phyloP scores from a whole-genome alignment of 2,888 invertebrate genomes.

The Drosophila cracens region DNA sequence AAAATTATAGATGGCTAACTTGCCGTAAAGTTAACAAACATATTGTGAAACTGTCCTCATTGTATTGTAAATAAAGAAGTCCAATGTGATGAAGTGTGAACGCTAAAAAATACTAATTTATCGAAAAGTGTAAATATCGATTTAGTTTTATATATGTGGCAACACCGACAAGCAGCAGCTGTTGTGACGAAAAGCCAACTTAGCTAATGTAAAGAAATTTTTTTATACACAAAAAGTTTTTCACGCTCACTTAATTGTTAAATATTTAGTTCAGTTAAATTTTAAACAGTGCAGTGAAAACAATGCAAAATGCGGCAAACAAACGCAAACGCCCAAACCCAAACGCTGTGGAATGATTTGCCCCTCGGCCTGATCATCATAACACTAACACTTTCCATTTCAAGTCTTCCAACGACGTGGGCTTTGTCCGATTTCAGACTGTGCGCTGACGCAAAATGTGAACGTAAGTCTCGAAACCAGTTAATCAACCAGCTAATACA shows the following conservation, averaged over 20 bases:
- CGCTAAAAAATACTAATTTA: conserved; percentile 1
- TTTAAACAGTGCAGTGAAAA: conserved; percentile 50
- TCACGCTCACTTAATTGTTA: conserved; percentile 26
- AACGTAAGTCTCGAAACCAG: conserved; percentile 86
- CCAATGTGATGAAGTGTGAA: neutral
- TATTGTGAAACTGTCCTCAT: neutral
- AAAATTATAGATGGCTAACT: neutral
- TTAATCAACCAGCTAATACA: neutral
- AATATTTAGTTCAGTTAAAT: conserved; percentile 36
- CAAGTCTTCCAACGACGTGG: conserved; percentile 66
- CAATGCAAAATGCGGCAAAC: conserved; percentile 74
- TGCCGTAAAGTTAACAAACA: neutral
- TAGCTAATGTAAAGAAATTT: conserved; percentile 74
- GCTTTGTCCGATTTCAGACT: conserved; percentile 88
- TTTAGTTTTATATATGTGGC: conserved; percentile 24
- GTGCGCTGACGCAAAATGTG: conserved; percentile 90
- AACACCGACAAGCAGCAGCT: conserved; percentile 55
- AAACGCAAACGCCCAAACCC: conserved; percentile 55
- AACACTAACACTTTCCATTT: conserved; percentile 52
- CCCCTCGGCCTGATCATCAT: conserved; percentile 29
- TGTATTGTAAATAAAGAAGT: neutral
- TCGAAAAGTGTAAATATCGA: neutral
- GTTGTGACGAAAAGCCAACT: conserved; percentile 74
- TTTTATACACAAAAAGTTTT: conserved; percentile 58
- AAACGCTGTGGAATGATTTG: conserved; percentile 51